Conservation (phyloP, 2,113 vertebrate species). For the Dissostichus mawsoni region DNA sequence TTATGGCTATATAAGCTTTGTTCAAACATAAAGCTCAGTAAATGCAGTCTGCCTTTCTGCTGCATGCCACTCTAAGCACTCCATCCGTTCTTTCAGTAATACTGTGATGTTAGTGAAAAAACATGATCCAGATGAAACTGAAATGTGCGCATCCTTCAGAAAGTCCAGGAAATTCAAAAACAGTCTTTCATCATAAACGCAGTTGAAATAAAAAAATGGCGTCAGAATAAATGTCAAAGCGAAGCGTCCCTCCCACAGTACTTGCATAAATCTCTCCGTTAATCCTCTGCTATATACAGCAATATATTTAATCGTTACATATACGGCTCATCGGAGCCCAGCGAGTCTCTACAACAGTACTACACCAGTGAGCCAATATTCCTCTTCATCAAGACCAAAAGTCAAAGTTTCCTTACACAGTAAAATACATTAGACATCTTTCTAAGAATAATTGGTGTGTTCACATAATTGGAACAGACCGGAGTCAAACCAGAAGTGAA, state of each 20-base stretch:
- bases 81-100: neutral
- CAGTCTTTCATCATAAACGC: slow-evolving; percentile 39
- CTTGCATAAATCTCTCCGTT: slow-evolving; percentile 80
- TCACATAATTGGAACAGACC: slow-evolving; percentile 44
- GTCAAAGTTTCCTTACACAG: slow-evolving; percentile 56
- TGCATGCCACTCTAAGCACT: slow-evolving; percentile 19
- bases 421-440: slow-evolving; percentile 70
- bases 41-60: slow-evolving; percentile 8
- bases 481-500: slow-evolving; percentile 33
- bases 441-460: slow-evolving; percentile 57
- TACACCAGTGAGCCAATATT: slow-evolving; percentile 28
- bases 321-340: slow-evolving; percentile 32
- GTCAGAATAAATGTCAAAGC: slow-evolving; percentile 35
- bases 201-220: slow-evolving; percentile 33
- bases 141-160: slow-evolving; percentile 42
- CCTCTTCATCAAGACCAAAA: slow-evolving; percentile 34
- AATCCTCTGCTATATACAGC: slow-evolving; percentile 78
- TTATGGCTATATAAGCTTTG: slow-evolving; percentile 58
- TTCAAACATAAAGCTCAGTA: slow-evolving; percentile 8
- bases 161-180: slow-evolving; percentile 25
- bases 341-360: slow-evolving; percentile 44
- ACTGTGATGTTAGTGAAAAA: slow-evolving; percentile 6
- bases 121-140: slow-evolving; percentile 24
- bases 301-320: slow-evolving; percentile 58
- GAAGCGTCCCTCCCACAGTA: slow-evolving; percentile 47